Percentiles rank a stretch among this genome's conserved stretches.
Evolutionary conservation across 2,113 vertebrate genomes (phyloP).

Genomic region (Gallinago media): DNA sequence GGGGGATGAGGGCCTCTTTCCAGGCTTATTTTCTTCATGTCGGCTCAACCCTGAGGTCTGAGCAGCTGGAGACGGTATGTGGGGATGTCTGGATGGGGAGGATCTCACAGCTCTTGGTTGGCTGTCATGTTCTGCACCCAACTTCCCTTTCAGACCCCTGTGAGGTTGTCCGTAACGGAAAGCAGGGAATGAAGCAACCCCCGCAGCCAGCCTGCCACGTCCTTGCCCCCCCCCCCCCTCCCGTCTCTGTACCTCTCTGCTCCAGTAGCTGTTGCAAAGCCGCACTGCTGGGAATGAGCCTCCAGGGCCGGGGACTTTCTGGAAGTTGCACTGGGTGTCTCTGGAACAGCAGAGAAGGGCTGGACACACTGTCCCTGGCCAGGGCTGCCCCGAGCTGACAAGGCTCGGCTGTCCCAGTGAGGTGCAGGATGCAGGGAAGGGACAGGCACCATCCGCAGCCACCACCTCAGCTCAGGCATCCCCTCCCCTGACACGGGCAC

Average conservation of each 20-base stretch:
- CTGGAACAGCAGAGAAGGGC: slow-evolving; percentile 66
- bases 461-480: background rate
- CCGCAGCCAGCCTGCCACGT: rapidly evolving
- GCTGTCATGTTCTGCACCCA: background rate
- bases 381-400: background rate
- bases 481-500: background rate
- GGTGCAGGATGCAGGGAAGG: background rate
- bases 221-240: background rate
- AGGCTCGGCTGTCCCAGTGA: background rate
- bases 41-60: background rate
- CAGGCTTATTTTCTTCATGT: background rate
- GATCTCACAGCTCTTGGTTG: background rate
- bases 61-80: background rate
- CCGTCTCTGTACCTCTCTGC: slow-evolving; percentile 79
- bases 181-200: background rate
- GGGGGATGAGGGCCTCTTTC: background rate
- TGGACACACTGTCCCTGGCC: background rate
- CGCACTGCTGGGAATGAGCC: slow-evolving; percentile 78
- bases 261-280: slow-evolving; percentile 97
- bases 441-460: background rate
- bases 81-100: background rate
- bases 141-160: background rate
- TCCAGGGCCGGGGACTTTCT: background rate
- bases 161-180: background rate
- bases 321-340: slow-evolving; percentile 81